Evolutionary conservation across 2,888 invertebrate species (phyloP), one percentile per base, ranked within the genome.

Genomic region (Sinhomidia bicolor): DNA sequence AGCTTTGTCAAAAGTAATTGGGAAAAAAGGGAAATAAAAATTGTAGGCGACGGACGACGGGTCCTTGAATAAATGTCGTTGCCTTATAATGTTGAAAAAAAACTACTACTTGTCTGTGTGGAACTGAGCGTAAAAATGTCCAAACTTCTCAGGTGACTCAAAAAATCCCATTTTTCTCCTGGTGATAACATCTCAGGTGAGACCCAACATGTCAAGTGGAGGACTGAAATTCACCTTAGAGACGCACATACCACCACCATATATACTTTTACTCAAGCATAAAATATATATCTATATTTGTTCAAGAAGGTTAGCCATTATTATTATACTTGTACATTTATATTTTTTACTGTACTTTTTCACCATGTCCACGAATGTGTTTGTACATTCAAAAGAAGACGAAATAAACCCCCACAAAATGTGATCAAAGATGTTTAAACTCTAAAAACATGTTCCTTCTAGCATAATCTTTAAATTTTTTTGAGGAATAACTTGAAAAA

Each of bases 151-250:
- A 84, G 26, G 88, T 81, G 80, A 74, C 81, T 85, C 81, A 80
- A 88, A 44, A n/a, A 82, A 81, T 82, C 81, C 47, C 87, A 82
- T 87, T 82, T 81, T 88, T 60, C 65, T 68, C 51, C 17, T 68
- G 23, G 41, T 71, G 89, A 89, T 89, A 89, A 89, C 60, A 89
- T 87, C 87, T 85, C 85, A 81, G 86, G 86, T 86, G 81, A 82
- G 82, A 79, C 85, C 78, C 51, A 74, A 85, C 29, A 62, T 82
- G 82, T 80, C 80, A 74, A 78, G 78, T 78, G 47, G 62, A 74
- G 65, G 29, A 65, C 76, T 54, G 47, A 76, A 54, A n/a, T n/a
- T 62, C 32, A 78, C 54, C 29, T 29, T 65, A 10, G n/a, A 65
- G 57, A 79, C n/a, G n/a, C n/a, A 41, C 60, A 41, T 57, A 51